A percentile compares a stretch with the other conserved stretches of the same genome.
Evolutionary conservation across 2,888 invertebrate species (phyloP).

Genomic region (Polylopha cassiicola): DNA sequence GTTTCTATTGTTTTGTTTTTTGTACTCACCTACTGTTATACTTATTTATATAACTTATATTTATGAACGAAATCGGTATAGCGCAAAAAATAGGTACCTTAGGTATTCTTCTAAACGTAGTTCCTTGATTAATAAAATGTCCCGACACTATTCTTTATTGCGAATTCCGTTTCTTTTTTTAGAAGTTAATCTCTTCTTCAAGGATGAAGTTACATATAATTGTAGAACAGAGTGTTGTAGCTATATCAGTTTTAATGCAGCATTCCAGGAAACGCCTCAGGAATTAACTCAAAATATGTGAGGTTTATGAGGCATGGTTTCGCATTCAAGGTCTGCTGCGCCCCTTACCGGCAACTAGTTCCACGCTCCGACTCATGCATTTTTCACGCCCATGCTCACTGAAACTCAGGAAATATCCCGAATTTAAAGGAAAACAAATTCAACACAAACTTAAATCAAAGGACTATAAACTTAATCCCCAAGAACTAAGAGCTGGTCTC

Average conservation of each 20-base stretch:
- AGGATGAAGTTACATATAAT: no score
- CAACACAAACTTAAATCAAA: background rate
- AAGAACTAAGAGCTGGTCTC: background rate
- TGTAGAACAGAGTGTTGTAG: no score
- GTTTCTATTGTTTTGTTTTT: conserved; percentile 1
- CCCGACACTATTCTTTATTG: no score
- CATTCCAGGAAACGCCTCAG: no score
- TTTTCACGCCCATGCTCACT: conserved; percentile 51
- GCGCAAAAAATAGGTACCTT: no score
- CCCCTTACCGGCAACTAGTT: conserved; percentile 25
- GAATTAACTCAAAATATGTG: conserved; percentile 11
- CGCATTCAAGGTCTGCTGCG: conserved; percentile 34
- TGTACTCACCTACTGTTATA: conserved; percentile 1
- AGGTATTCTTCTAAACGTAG: no score
- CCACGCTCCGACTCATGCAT: conserved; percentile 51
- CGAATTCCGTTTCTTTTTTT: no score
- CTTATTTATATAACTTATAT: conserved; percentile 1
- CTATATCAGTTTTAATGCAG: no score
- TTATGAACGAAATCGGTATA: no score
- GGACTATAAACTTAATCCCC: conserved; percentile 1
- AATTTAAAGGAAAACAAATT: conserved; percentile 38
- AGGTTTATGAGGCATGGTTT: conserved; percentile 32
- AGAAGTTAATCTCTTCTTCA: no score
- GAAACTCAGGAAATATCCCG: conserved; percentile 33
- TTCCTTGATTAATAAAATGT: no score